These are phyloP conservation scores for Myotis planiceps DNA, from an alignment of 2,797 vertebrate species.

Conservation along the genomic window DNA sequence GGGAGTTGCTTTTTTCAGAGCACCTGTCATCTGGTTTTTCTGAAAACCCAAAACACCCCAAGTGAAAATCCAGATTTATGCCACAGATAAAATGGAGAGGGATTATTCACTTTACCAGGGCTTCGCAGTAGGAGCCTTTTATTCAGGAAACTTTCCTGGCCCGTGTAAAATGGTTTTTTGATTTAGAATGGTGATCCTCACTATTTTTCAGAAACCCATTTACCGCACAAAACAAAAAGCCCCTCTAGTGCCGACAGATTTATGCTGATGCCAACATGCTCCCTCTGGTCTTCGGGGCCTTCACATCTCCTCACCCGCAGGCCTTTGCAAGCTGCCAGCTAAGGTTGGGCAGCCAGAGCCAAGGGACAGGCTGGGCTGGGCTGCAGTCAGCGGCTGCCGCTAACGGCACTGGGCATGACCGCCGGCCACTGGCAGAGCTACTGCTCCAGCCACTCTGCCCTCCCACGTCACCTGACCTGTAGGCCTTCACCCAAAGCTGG, in stretches of 20 bases:
- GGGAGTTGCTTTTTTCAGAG: constrained; percentile 14
- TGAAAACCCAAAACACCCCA: constrained; percentile 32
- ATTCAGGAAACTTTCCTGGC: constrained; percentile 48
- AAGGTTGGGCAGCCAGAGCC: neutral
- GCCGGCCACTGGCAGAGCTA: neutral
- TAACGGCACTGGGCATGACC: neutral
- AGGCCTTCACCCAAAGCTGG: neutral
- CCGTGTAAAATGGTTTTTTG: constrained; percentile 41
- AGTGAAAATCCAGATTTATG: constrained; percentile 51
- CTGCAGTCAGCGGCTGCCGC: neutral
- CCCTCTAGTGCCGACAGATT: neutral
- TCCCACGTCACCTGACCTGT: neutral
- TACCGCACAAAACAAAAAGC: constrained; percentile 12
- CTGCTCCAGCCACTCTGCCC: neutral
- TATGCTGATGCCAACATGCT: neutral
- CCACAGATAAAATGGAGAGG: constrained; percentile 37
- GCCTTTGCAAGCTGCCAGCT: neutral
- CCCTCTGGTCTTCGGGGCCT: neutral
- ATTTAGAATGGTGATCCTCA: constrained; percentile 49
- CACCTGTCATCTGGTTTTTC: constrained; percentile 27
- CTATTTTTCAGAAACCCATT: neutral
- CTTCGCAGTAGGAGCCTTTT: constrained; percentile 48
- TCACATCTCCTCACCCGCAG: neutral
- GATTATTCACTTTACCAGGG: constrained; percentile 45
- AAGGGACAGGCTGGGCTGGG: neutral